Base-by-base conservation (phyloP, 2,113 vertebrate genomes). In the Hoplias malabaricus region DNA sequence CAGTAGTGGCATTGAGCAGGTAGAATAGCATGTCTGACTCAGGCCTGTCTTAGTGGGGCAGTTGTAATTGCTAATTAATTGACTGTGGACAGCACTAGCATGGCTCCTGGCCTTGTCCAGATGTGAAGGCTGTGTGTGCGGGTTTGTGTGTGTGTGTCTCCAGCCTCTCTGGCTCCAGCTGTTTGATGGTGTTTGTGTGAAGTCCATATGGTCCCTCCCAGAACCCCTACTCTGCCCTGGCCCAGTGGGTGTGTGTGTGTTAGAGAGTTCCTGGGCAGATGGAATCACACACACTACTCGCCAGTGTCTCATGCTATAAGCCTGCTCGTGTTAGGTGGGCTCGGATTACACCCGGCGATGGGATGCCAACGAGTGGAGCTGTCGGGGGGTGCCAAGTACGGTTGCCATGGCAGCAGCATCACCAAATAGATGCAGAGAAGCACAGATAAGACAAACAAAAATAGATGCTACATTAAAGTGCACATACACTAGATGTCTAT, bases 171-270 rank as follows among this genome's bases (percentile, higher is more conserved):
- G 21, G 5, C 56, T 75, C 66, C 72, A 70, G 80, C 70, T 78
- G 71, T 38, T 34, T 16, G 57, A 19, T 56, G 27, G 36, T n/a
- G n/a, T 53, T 70, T 19, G 25, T 62, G 40, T 57, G 13, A 1
- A 0, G 36, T n/a, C 77, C 77, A 76, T 79, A 65, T 79, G 76
- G 66, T 36, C 54, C 16, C 10, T n/a, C n/a, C n/a, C n/a, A n/a
- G n/a, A n/a, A n/a, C n/a, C n/a, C n/a, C n/a, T n/a, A n/a, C n/a
- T n/a, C n/a, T n/a, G n/a, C n/a, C 27, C 73, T 63, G 19, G 21
- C 48, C 69, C n/a, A 29, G 23, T 36, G 31, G 29, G 70, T n/a
- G n/a, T n/a, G 50, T 34, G 38, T 21, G 40, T 46, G 23, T 56
- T 11, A 75, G 21, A 57, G 16, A 13, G n/a, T 8, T 53, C 23